Base-by-base conservation (phyloP, 2,888 invertebrate species). In the Stratiomys singularior region DNA sequence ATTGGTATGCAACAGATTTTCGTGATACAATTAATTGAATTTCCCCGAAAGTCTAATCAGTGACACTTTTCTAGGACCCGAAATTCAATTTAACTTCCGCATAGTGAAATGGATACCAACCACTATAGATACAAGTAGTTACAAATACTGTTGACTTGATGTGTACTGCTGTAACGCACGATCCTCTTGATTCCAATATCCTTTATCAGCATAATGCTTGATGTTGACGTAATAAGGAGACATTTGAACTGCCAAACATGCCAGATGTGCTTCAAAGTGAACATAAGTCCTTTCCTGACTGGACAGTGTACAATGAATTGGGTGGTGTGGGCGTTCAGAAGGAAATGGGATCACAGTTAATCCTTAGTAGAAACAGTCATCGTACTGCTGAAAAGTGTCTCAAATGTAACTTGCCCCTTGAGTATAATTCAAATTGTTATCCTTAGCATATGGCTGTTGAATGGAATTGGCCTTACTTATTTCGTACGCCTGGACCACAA, bases 381-480 rank as follows among this genome's bases (percentile, higher is more conserved):
- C 9, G 37, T 37, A 37, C 37, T 37, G 37, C 37, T 74, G 11
- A 37, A n/a, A 37, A 74, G 37, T 9, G 37, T 37, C 3, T 37
- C 9, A 3, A 37, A 37, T 37, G 5, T 37, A 37, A 58, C 74
- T 58, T 58, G 58, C 23, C 60, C 60, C 58, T 37, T 13, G 74
- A 58, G 74, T 28, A 37, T 74, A 74, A 58, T 74, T 60, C 74
- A 74, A 58, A 74, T 37, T 18, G 74, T 37, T 37, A 60, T 74
- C 37, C 69, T 47, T 46, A 37, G 37, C 74, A 74, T 74, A 74
- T 74, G 74, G 58, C 60, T 30, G 56, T 13, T n/a, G n/a, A 37
- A 9, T 5, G 15, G 4, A 13, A 52, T n/a, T 52, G 52, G 52
- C 52, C 15, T 37, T 37, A 37, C 37, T 52, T 15, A 15, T 52